Conservation (phyloP, 2,113 vertebrate species). For the Phyllostomus hastatus region DNA sequence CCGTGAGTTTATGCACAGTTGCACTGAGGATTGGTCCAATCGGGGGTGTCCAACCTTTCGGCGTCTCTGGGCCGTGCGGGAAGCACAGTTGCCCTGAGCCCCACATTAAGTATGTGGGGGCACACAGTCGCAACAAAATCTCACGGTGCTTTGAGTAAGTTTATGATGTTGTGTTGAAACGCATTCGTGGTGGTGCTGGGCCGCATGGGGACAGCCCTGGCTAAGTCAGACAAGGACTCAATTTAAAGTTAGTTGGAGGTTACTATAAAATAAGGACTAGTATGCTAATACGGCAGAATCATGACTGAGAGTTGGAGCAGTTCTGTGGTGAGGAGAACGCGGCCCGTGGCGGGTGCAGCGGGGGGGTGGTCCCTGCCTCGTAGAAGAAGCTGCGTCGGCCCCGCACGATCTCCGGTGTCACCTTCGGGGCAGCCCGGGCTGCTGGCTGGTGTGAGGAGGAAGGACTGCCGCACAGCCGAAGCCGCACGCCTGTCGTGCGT, state of each 20-base stretch:
- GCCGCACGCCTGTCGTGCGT: rapidly evolving
- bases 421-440: neutral
- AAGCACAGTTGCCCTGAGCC: too few species aligned
- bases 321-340: rapidly evolving
- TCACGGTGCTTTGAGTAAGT: too few species aligned
- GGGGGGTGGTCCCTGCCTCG: too few species aligned
- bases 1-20: neutral
- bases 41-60: too few species aligned
- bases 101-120: too few species aligned
- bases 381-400: neutral
- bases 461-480: rapidly evolving
- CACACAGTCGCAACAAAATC: too few species aligned
- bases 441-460: too few species aligned
- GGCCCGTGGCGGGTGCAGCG: too few species aligned
- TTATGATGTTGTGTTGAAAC: too few species aligned
- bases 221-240: neutral
- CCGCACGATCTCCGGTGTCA: rapidly evolving
- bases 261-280: neutral
- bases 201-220: too few species aligned
- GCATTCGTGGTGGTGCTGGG: too few species aligned
- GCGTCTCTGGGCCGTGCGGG: too few species aligned
- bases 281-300: neutral
- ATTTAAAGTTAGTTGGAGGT: neutral
- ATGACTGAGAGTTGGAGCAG: neutral
- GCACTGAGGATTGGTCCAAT: neutral